Evolutionary conservation across 2,888 invertebrate species (phyloP).

Genomic region (Gonocerus acuteangulatus): DNA sequence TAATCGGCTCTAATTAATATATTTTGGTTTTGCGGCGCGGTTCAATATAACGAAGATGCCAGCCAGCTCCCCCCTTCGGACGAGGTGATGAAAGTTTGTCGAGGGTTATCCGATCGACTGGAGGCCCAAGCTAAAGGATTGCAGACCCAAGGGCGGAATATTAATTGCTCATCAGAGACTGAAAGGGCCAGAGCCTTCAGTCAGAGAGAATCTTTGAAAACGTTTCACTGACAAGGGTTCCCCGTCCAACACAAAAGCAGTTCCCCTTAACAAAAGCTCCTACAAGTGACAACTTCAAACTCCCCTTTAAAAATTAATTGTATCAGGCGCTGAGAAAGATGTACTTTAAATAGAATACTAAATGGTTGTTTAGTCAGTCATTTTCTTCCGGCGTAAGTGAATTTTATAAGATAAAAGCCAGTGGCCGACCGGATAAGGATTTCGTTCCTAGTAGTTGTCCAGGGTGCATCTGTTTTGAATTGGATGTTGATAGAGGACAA

Average conservation of each 20-base stretch:
- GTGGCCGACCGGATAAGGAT: too few relatives aligned
- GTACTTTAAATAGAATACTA: conserved; percentile 5
- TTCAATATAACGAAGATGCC: too few relatives aligned
- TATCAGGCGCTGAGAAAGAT: not conserved
- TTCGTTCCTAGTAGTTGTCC: too few relatives aligned
- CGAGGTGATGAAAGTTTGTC: too few relatives aligned
- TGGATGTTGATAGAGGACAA: too few relatives aligned
- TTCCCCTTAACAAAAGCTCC: not conserved
- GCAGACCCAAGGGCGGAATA: conserved; percentile 1
- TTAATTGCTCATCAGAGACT: conserved; percentile 23
- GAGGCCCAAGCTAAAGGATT: not conserved
- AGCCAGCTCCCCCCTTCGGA: too few relatives aligned
- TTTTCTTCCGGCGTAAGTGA: too few relatives aligned
- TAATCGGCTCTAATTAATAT: too few relatives aligned
- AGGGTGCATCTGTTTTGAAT: too few relatives aligned
- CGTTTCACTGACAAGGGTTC: not conserved
- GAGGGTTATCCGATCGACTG: too few relatives aligned
- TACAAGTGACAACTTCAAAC: conserved; percentile 9
- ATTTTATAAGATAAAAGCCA: too few relatives aligned
- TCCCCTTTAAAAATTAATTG: conserved; percentile 14
- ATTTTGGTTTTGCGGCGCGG: too few relatives aligned
- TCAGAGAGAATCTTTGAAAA: conserved; percentile 21
- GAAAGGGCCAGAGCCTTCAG: conserved; percentile 6
- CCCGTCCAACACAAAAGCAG: not conserved
- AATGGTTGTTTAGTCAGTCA: not conserved